Conservation (phyloP, 1,140 invertebrate genomes). For the Drosophila ironensis region DNA sequence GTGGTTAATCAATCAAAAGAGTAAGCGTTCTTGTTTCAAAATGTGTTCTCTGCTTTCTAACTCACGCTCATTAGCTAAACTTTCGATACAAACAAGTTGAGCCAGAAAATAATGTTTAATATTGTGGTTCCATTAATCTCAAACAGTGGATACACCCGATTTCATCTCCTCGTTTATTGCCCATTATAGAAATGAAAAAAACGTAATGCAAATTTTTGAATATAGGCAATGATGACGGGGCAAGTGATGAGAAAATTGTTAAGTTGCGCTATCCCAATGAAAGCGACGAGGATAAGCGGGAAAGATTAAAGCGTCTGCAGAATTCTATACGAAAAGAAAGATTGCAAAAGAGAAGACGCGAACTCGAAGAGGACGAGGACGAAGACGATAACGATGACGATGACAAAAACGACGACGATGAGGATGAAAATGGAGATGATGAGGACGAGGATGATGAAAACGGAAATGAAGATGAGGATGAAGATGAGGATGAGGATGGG, state of each 20-base stretch:
- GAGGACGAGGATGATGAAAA: slow-evolving; percentile 17
- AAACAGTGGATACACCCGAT: slow-evolving; percentile 44
- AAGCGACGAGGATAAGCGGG: slow-evolving; percentile 67
- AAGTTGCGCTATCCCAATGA: slow-evolving; percentile 81
- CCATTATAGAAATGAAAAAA: slow-evolving; percentile 39
- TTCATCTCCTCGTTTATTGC: slow-evolving; percentile 61
- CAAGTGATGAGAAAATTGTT: slow-evolving; percentile 82
- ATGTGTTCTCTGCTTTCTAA: slow-evolving; percentile 69
- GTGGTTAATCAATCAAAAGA: slow-evolving; percentile 97
- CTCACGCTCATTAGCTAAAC: slow-evolving; percentile 72
- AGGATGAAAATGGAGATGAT: slow-evolving; percentile 11
- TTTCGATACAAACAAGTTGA: slow-evolving; percentile 57
- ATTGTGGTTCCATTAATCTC: slow-evolving; percentile 13
- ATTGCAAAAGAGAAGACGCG: slow-evolving; percentile 61
- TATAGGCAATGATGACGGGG: slow-evolving; percentile 83
- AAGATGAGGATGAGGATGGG: slow-evolving; percentile 51
- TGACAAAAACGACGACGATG: slow-evolving; percentile 26
- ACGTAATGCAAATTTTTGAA: slow-evolving; percentile 77
- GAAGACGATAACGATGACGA: slow-evolving; percentile 46
- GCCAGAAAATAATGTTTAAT: slow-evolving; percentile 1
- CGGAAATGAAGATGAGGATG: slow-evolving; percentile 50
- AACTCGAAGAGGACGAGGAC: slow-evolving; percentile 43
- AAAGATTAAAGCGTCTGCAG: slow-evolving; percentile 63
- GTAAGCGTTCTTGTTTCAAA: slow-evolving; percentile 86
- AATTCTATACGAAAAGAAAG: slow-evolving; percentile 75